Evolutionary conservation across 1,140 invertebrate genomes (phyloP), one percentile per base, ranked within the genome.

Genomic region (Aphelinus atriplicis): DNA sequence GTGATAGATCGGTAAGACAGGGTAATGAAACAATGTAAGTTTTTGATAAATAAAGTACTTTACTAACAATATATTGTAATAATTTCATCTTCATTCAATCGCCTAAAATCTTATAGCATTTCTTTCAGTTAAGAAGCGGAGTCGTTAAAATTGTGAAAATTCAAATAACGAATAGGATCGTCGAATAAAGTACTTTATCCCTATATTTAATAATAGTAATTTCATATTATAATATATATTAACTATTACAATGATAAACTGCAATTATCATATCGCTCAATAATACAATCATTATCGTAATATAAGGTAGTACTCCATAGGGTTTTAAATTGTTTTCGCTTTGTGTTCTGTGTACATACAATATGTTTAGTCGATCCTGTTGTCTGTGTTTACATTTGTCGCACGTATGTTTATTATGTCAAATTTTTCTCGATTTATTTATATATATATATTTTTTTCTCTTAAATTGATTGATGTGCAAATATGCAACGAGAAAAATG

Each of bases 241-340:
- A 72, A 77, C 71, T 73, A 77, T 77, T 77, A 77, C 71, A 77
- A 77, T 77, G 75, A 77, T 73, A 77, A 77, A 77, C 69, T 81
- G 81, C 73, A 79, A 77, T 79, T 80, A 80, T 76, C 76, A 79
- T 79, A 78, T 80, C 72, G 76, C 70, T 81, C 75, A 77, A 80
- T 80, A 78, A 71, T 80, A 81, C 80, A 81, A 77, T 80, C 76
- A 77, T 82, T 81, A 82, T 77, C 76, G 60, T 79, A 74, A 79
- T 78, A 72, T 56, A 76, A 67, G 76, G 76, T 78, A 79, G 78
- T 75, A 77, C 67, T 77, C 62, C 71, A 73, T 70, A 71, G 69
- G 64, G 66, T 75, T 75, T 51, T 63, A 48, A 62, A 67, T 75
- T 72, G 60, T 66, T 65, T 78, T 74, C 58, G 55, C 56, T 70